Conservation (phyloP, 2,113 vertebrate species). For the Sylvietta virens region DNA sequence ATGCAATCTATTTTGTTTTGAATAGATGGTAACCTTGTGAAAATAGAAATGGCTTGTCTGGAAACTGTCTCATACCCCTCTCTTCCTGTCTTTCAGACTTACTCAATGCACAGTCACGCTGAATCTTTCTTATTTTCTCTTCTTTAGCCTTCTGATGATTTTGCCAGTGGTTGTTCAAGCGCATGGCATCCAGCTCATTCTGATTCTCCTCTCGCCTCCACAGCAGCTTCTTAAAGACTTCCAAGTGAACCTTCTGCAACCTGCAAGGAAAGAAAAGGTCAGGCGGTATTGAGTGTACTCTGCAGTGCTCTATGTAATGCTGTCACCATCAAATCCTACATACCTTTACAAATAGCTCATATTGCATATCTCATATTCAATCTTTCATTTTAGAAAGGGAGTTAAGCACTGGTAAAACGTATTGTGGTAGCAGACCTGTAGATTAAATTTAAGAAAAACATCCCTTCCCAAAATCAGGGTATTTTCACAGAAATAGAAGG, state of each 20-base stretch:
- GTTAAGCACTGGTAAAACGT: background rate
- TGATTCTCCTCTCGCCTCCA: constrained; percentile 67
- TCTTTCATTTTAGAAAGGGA: background rate
- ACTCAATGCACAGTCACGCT: constrained; percentile 65
- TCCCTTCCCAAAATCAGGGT: background rate
- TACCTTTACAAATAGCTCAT: background rate
- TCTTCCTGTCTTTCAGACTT: background rate
- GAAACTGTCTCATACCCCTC: background rate
- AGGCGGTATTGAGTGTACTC: background rate
- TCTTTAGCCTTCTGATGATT: constrained; percentile 73
- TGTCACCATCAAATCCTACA: background rate
- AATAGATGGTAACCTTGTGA: background rate
- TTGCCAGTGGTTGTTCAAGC: constrained; percentile 71
- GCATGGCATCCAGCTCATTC: constrained; percentile 55
- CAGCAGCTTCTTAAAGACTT: constrained; percentile 77
- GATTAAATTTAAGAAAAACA: background rate
- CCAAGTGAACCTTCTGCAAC: constrained; percentile 79
- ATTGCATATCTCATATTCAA: background rate
- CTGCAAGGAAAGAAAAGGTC: constrained; percentile 65
- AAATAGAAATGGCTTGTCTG: background rate
- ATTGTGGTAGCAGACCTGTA: background rate
- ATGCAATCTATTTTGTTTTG: background rate
- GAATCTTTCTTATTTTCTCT: constrained; percentile 71
- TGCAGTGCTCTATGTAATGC: background rate
- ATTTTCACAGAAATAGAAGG: background rate